Percentiles rank a stretch among this genome's conserved stretches.
Conservation (phyloP, 2,888 invertebrate genomes). For the Julus scanicus region DNA sequence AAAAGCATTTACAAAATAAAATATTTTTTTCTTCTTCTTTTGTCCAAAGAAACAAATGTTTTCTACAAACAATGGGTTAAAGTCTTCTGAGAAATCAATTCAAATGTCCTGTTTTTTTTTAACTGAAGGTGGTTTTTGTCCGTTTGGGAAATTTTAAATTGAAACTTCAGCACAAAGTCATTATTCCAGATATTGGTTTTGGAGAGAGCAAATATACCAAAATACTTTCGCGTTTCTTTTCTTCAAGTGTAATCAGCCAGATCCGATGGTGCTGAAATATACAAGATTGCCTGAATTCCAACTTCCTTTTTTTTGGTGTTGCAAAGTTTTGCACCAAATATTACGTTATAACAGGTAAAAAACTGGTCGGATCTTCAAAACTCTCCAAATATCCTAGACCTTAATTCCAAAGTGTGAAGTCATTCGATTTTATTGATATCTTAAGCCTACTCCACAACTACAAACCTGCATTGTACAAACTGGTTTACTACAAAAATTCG, state of each 20-base stretch:
- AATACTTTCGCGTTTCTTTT: background rate
- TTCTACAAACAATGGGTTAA: conserved; percentile 20
- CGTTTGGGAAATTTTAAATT: conserved; percentile 28
- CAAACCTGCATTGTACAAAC: too few relatives aligned
- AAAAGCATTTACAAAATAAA: background rate
- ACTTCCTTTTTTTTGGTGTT: background rate
- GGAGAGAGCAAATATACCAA: background rate
- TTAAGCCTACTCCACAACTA: too few relatives aligned
- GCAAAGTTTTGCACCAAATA: background rate
- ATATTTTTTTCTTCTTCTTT: background rate
- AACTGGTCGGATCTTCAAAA: too few relatives aligned
- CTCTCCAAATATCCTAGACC: too few relatives aligned
- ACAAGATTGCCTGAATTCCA: background rate
- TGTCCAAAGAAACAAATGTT: background rate
- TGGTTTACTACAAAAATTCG: too few relatives aligned
- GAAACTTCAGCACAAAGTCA: background rate
- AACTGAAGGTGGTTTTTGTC: background rate
- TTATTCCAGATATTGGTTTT: conserved; percentile 22
- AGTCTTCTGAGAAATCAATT: conserved; percentile 40
- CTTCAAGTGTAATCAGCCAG: background rate
- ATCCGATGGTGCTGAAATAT: background rate
- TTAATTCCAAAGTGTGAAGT: too few relatives aligned
- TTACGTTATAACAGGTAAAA: too few relatives aligned
- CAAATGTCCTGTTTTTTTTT: background rate
- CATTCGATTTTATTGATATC: too few relatives aligned